A percentile compares a stretch with the other conserved stretches of the same genome.
These are phyloP conservation scores for Drosophila grimshawi DNA, from an alignment of 1,140 invertebrate species.

Conservation along the genomic window DNA sequence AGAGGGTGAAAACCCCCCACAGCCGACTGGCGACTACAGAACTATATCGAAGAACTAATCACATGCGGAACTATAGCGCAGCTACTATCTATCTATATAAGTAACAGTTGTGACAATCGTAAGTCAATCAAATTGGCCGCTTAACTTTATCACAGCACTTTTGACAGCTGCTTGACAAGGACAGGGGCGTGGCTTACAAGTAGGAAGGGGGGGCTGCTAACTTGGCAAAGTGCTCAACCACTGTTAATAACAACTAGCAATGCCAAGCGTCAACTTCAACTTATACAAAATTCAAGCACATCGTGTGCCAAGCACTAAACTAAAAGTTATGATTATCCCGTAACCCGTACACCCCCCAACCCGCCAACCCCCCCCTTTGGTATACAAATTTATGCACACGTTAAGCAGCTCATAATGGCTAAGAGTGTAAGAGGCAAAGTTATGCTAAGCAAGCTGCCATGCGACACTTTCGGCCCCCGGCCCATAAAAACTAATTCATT, in stretches of 20 bases:
- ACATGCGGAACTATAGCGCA: not conserved
- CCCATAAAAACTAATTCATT: constrained; percentile 79
- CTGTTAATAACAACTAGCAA: not conserved
- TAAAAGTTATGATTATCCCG: constrained; percentile 12
- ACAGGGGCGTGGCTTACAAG: not conserved
- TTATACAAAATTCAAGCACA: not conserved
- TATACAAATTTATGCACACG: constrained; percentile 40
- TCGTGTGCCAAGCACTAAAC: constrained; percentile 24
- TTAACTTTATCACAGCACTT: not conserved
- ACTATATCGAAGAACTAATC: not conserved
- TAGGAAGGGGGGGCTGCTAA: not conserved
- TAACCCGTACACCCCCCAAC: not conserved
- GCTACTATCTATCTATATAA: not conserved
- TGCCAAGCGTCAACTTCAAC: not conserved
- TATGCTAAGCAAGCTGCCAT: not conserved
- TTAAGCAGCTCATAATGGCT: constrained; percentile 43
- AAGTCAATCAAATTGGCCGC: constrained; percentile 33
- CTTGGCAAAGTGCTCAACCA: too few relatives aligned
- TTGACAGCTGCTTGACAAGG: constrained; percentile 26
- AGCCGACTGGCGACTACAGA: not conserved
- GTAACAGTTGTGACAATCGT: constrained; percentile 11
- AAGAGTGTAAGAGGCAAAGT: constrained; percentile 6
- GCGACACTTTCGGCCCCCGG: constrained; percentile 22
- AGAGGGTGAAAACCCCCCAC: not conserved
- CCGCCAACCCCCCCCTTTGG: too few relatives aligned